Evolutionary conservation across 1,140 invertebrate species (phyloP), one percentile per base, ranked within the genome.

Genomic region (Nephotettix cincticeps): DNA sequence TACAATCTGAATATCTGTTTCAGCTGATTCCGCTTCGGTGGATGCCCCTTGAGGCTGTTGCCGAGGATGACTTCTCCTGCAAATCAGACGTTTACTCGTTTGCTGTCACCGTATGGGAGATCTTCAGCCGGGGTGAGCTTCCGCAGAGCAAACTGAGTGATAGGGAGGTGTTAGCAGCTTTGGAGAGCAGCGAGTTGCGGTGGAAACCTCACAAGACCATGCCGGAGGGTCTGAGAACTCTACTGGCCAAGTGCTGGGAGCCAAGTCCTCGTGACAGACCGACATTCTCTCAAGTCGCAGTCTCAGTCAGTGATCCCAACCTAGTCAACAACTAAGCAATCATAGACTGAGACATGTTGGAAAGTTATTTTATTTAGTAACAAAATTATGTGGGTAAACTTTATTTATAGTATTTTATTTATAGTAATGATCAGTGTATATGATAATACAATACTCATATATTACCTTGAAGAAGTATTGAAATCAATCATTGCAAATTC

Each of bases 61-160:
- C 92, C 72, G 94, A 97, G 81, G 93, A 95, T 73, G 94, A 96
- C 73, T 97, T 92, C 79, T 96, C 95, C 0, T 93, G 92, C 2
- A 95, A 97, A 79, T 96, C 94, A 79, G 96, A 98, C 80, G 93
- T 97, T 0, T 99, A 95, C 84, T 91, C 94, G 71, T 98, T 91
- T 79, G 94, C 91, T 0, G 92, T 92, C 17, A 84, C 97, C 0
- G 87, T 95, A 27, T 98, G 94, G 94, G 96, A 99, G 81, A 88
- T 96, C 19, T 94, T 95, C 79, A 89, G 91, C 69, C 90, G 93
- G 79, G 95, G 93, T 0, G 90, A 93, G 75, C 81, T 95, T 47
- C 96, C 96, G 0, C 95, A 95, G 76, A 87, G 88, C 11, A 91
- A 93, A 72, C 82, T 93, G 66, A 90, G 87, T 76, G 93, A 95